A percentile compares a stretch with the other conserved stretches of the same genome.
These are phyloP conservation scores for Halocaridina rubra DNA, from an alignment of 2,888 invertebrate genomes.

Conservation along the genomic window DNA sequence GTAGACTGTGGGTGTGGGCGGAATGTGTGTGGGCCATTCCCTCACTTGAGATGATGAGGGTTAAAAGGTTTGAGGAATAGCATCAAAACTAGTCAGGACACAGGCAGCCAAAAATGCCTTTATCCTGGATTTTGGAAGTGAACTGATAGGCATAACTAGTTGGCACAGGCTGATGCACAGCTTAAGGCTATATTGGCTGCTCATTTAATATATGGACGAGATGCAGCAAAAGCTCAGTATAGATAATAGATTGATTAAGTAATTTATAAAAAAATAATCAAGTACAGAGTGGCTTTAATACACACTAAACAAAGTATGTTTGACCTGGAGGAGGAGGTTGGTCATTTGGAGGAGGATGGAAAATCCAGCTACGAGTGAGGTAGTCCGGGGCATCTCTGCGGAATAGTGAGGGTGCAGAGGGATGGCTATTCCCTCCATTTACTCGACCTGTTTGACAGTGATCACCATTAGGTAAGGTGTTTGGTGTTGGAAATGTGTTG, in stretches of 20 bases:
- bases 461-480: background rate
- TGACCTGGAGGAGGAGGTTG: constrained; percentile 52
- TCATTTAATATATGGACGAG: constrained; percentile 18
- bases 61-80: background rate
- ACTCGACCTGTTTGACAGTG: background rate
- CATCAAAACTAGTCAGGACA: background rate
- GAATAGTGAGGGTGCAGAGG: constrained; percentile 21
- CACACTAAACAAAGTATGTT: constrained; percentile 53
- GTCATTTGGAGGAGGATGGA: constrained; percentile 50
- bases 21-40: constrained; percentile 53
- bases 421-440: background rate
- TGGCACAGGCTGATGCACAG: constrained; percentile 18
- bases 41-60: constrained; percentile 27
- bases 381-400: constrained; percentile 59
- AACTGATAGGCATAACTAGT: background rate
- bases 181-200: constrained; percentile 26
- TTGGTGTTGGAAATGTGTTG: background rate
- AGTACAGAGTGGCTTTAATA: background rate
- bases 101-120: background rate
- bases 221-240: constrained; percentile 22
- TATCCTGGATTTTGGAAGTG: background rate
- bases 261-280: too few species aligned
- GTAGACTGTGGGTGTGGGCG: constrained; percentile 53
- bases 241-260: too few species aligned
- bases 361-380: constrained; percentile 62